These are phyloP conservation scores for Danio choprae DNA, from an alignment of 2,797 vertebrate species.

Conservation along the genomic window DNA sequence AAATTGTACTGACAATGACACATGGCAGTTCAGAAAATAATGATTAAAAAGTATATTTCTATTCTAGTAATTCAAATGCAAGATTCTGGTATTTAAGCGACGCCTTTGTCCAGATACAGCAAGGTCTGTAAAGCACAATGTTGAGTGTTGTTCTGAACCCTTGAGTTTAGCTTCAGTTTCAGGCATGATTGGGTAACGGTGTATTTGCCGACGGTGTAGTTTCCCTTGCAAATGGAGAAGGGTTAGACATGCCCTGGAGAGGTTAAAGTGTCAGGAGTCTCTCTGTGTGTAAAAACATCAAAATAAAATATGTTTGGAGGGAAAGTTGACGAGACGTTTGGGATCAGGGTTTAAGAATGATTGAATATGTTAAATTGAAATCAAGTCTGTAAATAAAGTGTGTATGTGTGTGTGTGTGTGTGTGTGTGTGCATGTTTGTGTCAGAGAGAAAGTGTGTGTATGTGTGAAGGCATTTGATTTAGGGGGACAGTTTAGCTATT, in stretches of 20 bases:
- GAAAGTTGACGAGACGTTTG: background rate
- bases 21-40: background rate
- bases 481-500: constrained; percentile 16
- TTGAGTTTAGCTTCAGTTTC: constrained; percentile 29
- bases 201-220: constrained; percentile 49
- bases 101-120: background rate
- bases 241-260: constrained; percentile 37
- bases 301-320: constrained; percentile 6
- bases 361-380: constrained; percentile 15
- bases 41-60: background rate
- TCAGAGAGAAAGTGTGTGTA: background rate
- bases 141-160: constrained; percentile 25
- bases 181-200: constrained; percentile 40
- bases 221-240: constrained; percentile 44
- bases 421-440: background rate
- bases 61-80: background rate
- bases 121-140: constrained; percentile 18
- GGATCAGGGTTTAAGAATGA: constrained; percentile 2
- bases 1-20: no score
- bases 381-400: background rate
- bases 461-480: constrained; percentile 27
- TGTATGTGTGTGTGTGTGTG: background rate
- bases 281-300: constrained; percentile 12
- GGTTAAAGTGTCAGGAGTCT: constrained; percentile 31
- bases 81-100: background rate